Evolutionary conservation across 2,797 vertebrate species (phyloP).

Genomic region (Manis pentadactyla): DNA sequence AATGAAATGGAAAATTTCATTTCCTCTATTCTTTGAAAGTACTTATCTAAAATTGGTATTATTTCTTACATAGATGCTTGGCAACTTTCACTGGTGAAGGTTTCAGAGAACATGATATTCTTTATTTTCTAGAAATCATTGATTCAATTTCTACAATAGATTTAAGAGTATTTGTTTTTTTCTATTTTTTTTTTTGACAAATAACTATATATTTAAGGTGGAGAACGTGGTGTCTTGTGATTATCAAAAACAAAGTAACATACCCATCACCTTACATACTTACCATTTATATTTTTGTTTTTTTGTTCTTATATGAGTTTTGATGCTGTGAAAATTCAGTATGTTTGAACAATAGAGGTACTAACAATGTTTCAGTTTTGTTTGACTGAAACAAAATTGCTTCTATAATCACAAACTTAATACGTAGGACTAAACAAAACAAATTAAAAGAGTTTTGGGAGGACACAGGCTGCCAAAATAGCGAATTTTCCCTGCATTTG

Average conservation of each 20-base stretch:
- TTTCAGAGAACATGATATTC: not conserved
- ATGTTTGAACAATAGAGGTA: slow-evolving; percentile 43
- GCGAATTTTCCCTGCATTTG: slow-evolving; percentile 24
- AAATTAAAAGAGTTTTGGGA: slow-evolving; percentile 58
- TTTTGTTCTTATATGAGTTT: not conserved
- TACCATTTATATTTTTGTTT: not conserved
- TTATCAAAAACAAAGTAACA: not conserved
- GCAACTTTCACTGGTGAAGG: not conserved
- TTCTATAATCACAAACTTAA: slow-evolving; percentile 55
- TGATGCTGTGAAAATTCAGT: slow-evolving; percentile 43
- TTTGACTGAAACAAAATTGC: slow-evolving; percentile 50
- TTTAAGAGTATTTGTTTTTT: not conserved
- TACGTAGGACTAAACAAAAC: slow-evolving; percentile 22
- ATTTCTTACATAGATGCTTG: not conserved
- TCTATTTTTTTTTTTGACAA: not conserved
- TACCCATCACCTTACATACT: not conserved
- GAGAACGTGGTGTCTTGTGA: not conserved
- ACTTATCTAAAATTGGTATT: not conserved
- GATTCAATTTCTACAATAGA: not conserved
- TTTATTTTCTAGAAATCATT: slow-evolving; percentile 5
- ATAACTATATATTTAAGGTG: not conserved
- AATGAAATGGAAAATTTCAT: not conserved
- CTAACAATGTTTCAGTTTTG: slow-evolving; percentile 30
- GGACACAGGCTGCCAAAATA: slow-evolving; percentile 52
- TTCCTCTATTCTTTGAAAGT: not conserved